phyloP scores from a whole-genome alignment of 2,113 vertebrate species.

The Eudyptes chrysolophus region DNA sequence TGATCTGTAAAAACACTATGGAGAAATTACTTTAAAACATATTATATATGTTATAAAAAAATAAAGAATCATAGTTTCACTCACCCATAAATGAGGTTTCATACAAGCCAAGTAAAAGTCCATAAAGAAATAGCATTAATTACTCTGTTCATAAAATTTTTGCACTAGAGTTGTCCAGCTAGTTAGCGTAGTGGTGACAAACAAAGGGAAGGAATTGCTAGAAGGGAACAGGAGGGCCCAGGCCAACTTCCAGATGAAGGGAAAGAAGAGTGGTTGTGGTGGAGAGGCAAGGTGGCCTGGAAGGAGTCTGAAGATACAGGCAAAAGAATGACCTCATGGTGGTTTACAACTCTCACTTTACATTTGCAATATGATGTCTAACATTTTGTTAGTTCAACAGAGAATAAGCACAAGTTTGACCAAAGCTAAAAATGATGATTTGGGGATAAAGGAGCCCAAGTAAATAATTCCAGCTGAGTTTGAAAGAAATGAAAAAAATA shows the following conservation, averaged over 20 bases:
- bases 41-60: not conserved
- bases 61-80: not conserved
- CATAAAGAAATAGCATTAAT: not conserved
- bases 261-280: not conserved
- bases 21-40: not conserved
- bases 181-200: not conserved
- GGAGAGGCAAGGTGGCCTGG: not conserved
- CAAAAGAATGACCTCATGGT: not conserved
- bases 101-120: not conserved
- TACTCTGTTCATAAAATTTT: not conserved
- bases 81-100: not conserved
- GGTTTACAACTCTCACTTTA: not conserved
- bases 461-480: not conserved
- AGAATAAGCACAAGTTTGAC: not conserved
- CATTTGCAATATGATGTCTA: not conserved
- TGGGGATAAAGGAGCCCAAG: not conserved
- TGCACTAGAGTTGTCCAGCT: not conserved
- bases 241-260: not conserved
- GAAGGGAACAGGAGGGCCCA: not conserved
- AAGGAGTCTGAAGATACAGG: not conserved
- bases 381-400: not conserved
- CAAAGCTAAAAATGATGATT: not conserved
- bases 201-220: not conserved
- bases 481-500: not conserved
- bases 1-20: constrained; percentile 55